A percentile compares a stretch with the other conserved stretches of the same genome.
These are phyloP conservation scores for Lagopus leucura DNA, from an alignment of 2,113 vertebrate genomes.

Conservation along the genomic window DNA sequence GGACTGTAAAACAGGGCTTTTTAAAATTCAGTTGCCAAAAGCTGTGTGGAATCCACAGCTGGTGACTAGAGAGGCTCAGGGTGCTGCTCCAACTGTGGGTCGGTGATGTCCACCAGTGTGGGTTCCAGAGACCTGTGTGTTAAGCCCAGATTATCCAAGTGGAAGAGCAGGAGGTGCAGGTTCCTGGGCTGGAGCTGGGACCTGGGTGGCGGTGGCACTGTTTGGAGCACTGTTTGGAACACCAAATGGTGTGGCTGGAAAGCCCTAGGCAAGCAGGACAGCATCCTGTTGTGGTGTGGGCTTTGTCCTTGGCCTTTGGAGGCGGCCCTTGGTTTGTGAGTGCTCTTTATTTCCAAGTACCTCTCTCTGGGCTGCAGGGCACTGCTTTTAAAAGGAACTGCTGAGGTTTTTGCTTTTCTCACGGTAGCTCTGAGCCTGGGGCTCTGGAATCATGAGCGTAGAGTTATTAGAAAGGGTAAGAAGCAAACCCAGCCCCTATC, in stretches of 20 bases:
- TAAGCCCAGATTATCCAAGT: not conserved
- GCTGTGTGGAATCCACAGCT: not conserved
- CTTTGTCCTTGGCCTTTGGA: not conserved
- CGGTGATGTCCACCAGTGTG: not conserved
- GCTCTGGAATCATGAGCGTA: not conserved
- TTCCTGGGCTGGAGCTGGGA: not conserved
- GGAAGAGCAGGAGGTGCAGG: not conserved
- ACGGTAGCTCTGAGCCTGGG: not conserved
- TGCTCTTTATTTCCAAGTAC: not conserved
- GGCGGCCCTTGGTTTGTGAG: not conserved
- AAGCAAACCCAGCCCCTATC: not conserved
- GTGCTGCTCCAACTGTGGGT: not conserved
- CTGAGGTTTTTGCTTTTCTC: not conserved
- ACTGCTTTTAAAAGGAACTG: not conserved
- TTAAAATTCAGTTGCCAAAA: not conserved
- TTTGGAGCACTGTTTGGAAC: not conserved
- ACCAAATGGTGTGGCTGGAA: not conserved
- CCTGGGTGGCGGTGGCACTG: not conserved
- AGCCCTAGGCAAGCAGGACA: not conserved
- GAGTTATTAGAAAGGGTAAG: not conserved
- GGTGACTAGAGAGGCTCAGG: not conserved
- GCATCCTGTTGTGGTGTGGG: not conserved
- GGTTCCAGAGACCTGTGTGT: not conserved
- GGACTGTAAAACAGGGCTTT: not conserved
- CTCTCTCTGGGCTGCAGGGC: not conserved